Conservation (phyloP, 2,888 invertebrate genomes). For the Clanis bilineata region DNA sequence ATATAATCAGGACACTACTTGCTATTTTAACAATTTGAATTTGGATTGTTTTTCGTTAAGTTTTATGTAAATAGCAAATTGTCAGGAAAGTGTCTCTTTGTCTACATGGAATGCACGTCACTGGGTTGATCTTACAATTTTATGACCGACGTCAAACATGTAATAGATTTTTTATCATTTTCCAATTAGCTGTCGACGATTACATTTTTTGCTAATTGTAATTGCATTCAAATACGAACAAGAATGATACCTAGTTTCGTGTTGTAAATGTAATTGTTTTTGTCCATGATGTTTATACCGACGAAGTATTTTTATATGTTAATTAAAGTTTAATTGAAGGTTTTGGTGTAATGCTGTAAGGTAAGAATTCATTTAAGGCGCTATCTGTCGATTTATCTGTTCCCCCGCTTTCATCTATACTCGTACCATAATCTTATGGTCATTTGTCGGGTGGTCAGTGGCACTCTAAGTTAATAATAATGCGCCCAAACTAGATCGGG, state of each 20-base stretch:
- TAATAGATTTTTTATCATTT: background rate
- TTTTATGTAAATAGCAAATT: too few relatives aligned
- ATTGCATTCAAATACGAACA: background rate
- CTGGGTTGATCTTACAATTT: background rate
- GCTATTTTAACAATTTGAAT: too few relatives aligned
- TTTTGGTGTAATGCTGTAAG: background rate
- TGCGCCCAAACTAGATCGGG: constrained; percentile 81
- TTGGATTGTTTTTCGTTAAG: too few relatives aligned
- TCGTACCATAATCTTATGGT: constrained; percentile 42
- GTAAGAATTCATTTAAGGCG: background rate
- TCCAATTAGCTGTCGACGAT: background rate
- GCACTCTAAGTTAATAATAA: constrained; percentile 76
- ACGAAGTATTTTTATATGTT: background rate
- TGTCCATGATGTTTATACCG: background rate
- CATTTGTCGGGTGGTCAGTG: constrained; percentile 58
- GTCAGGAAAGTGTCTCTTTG: too few relatives aligned
- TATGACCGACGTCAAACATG: constrained; percentile 5
- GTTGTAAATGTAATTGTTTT: background rate
- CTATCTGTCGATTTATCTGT: constrained; percentile 28
- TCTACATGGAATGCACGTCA: too few relatives aligned
- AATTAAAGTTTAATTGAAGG: background rate
- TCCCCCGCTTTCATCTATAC: constrained; percentile 35
- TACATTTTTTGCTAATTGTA: constrained; percentile 6
- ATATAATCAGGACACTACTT: too few relatives aligned
- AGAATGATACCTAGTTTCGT: background rate